Evolutionary conservation across 2,888 invertebrate species (phyloP).

Genomic region (Euphydryas editha): DNA sequence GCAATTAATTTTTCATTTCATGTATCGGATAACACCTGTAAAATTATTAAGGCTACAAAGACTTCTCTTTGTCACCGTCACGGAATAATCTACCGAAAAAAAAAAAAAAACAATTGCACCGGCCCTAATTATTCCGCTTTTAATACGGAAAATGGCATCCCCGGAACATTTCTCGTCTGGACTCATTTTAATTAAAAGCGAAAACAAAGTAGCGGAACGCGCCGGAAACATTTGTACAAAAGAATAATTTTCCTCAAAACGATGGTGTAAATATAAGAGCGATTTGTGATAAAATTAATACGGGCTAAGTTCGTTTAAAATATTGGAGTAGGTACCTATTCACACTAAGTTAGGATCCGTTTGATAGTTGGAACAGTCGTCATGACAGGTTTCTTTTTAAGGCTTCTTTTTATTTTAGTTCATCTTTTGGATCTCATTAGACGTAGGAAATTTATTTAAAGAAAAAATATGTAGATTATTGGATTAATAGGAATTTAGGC

Average conservation of each 20-base stretch:
- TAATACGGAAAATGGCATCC: slow-evolving; percentile 45
- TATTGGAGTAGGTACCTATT: neutral
- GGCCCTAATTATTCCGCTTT: slow-evolving; percentile 44
- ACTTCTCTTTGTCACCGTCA: slow-evolving; percentile 33
- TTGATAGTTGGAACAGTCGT: neutral
- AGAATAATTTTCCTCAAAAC: slow-evolving; percentile 52
- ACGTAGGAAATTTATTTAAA: no score
- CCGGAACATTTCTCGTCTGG: slow-evolving; percentile 54
- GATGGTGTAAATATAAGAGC: slow-evolving; percentile 39
- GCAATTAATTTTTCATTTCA: neutral
- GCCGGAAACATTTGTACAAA: slow-evolving; percentile 55
- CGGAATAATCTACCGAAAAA: slow-evolving; percentile 40
- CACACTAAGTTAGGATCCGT: neutral
- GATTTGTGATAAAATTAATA: slow-evolving; percentile 33
- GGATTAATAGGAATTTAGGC: no score
- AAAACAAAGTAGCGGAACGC: slow-evolving; percentile 67
- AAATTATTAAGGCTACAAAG: slow-evolving; percentile 18
- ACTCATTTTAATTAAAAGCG: slow-evolving; percentile 78
- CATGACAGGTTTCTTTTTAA: neutral
- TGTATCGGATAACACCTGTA: slow-evolving; percentile 4
- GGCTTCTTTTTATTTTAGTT: no score
- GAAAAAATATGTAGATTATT: no score
- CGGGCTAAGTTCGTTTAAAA: slow-evolving; percentile 20
- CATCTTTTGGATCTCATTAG: no score
- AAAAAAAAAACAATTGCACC: slow-evolving; percentile 46